Percentiles rank a stretch among this genome's conserved stretches.
phyloP scores from a whole-genome alignment of 2,113 vertebrate species.

The Nerophis ophidion region DNA sequence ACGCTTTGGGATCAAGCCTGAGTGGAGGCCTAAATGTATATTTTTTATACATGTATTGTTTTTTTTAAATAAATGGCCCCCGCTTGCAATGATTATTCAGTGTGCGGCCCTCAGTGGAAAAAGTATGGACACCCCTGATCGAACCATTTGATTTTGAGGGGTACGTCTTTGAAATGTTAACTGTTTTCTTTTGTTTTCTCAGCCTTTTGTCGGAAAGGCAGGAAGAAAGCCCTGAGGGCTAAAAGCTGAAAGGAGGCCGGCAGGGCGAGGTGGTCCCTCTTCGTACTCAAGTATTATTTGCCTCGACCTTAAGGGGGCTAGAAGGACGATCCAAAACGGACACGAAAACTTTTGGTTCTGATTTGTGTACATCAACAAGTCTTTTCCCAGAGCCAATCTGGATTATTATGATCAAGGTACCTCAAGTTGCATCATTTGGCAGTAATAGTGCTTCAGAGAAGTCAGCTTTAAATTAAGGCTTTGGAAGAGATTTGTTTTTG shows the following conservation, averaged over 20 bases:
- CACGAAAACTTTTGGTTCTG: slow-evolving; percentile 12
- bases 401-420: slow-evolving; percentile 5
- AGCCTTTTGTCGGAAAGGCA: slow-evolving; percentile 65
- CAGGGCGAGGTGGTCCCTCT: slow-evolving; percentile 12
- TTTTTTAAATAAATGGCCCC: too few species aligned
- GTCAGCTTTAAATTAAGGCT: not conserved
- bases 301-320: slow-evolving; percentile 4
- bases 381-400: slow-evolving; percentile 18
- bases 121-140: too few species aligned
- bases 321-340: slow-evolving; percentile 25
- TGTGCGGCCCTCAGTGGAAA: too few species aligned
- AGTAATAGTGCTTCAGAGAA: slow-evolving; percentile 5
- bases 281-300: slow-evolving; percentile 16
- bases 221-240: slow-evolving; percentile 33
- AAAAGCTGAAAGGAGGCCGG: slow-evolving; percentile 33
- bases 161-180: not conserved
- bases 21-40: too few species aligned
- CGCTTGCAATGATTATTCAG: too few species aligned
- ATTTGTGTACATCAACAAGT: slow-evolving; percentile 30
- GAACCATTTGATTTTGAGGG: not conserved
- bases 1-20: too few species aligned
- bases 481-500: slow-evolving; percentile 22
- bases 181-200: slow-evolving; percentile 25
- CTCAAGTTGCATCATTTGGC: not conserved
- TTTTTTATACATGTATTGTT: too few species aligned